Percentiles rank a stretch among this genome's conserved stretches.
phyloP scores from a whole-genome alignment of 1,140 invertebrate genomes.

The Choristoneura fumiferana region DNA sequence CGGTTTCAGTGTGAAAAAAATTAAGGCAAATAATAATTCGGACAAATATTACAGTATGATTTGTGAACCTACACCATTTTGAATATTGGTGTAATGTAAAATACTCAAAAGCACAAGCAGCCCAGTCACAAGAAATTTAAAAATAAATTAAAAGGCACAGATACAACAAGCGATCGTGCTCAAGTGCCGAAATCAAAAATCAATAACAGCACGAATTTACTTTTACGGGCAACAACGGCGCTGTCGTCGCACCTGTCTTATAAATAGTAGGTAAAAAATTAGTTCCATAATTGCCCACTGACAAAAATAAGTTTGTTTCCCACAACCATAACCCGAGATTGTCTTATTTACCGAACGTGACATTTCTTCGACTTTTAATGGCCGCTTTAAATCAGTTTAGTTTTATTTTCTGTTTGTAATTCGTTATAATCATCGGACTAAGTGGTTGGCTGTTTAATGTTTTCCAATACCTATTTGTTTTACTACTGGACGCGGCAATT shows the following conservation, averaged over 20 bases:
- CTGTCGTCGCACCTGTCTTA: no score
- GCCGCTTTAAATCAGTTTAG: conserved; percentile 18
- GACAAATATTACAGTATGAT: no score
- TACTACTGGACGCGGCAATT: no score
- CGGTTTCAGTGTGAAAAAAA: no score
- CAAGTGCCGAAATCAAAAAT: conserved; percentile 26
- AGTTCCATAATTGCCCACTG: no score
- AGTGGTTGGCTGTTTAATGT: neutral
- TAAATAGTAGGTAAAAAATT: no score
- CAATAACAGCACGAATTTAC: conserved; percentile 9
- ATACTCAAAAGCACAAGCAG: neutral
- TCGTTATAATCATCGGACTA: neutral
- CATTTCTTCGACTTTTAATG: conserved; percentile 17
- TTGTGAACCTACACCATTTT: no score
- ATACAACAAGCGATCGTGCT: conserved; percentile 21
- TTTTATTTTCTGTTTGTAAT: conserved; percentile 18
- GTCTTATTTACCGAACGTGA: conserved; percentile 25
- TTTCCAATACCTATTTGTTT: no score
- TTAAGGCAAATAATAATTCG: no score
- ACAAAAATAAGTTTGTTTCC: no score
- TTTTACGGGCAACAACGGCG: no score
- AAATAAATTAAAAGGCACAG: conserved; percentile 25
- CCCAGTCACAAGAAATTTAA: conserved; percentile 19
- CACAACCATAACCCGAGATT: neutral
- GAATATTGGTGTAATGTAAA: no score